Base-by-base conservation (phyloP, 2,888 invertebrate genomes). In the Drosophila peninsularis region DNA sequence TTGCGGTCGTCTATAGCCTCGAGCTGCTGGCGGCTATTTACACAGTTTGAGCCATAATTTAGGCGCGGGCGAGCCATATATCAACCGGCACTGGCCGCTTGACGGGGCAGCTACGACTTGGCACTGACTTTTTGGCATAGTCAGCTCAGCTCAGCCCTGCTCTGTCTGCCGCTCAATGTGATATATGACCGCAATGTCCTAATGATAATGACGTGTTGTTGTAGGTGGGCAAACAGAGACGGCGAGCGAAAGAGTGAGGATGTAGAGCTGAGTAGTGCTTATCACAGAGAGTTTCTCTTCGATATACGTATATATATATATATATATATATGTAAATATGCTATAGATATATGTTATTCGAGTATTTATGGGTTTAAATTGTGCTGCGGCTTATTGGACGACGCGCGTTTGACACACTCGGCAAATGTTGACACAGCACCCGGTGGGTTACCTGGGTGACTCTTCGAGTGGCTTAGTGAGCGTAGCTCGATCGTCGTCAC, bases 391-490 rank as follows among this genome's bases (percentile, higher is more conserved):
- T 61, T 71, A 82, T 71, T 74, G 77, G 77, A 71, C 55, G 78
- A 82, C 78, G 64, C 79, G 82, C 89, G 85, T 74, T 81, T 87
- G 89, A 81, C 89, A 86, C 89, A 86, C 85, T 85, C 85, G 75
- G 73, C 84, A 89, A 85, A 85, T 85, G 89, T 85, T 85, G 79
- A 86, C 84, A 34, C 3, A 27, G 9, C 37, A 34, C 24, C 54
- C 21, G 62, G 27, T 66, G 66, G 54, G 57, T 56, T 71, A 60
- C 55, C 64, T 68, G 69, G 62, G 34, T 42, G 54, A 54, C 50
- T 50, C 41, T 19, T 54, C 32, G 50, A 41, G 19, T 53, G 56
- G 21, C 37, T 62, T 41, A 50, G 21, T 50, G 41, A 41, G 19
- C 21, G 41, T 41, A 11, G 19, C 19, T 19, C 5, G 19, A 41